phyloP scores from a whole-genome alignment of 2,888 invertebrate genomes.

The Ophion costatus region DNA sequence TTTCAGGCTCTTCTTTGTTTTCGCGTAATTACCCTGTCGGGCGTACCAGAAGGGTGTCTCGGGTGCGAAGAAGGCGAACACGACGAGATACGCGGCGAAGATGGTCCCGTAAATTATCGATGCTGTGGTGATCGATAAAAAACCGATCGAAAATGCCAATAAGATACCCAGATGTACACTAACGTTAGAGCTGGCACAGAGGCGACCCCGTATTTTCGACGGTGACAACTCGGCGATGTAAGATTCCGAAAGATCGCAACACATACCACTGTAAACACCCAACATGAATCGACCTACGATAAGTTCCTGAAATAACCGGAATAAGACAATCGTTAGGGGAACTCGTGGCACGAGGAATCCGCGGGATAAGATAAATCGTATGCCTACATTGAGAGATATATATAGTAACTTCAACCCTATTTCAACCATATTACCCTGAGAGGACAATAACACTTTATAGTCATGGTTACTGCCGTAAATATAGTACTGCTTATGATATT shows the following conservation, averaged over 20 bases:
- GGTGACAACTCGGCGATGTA: constrained; percentile 62
- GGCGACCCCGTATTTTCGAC: constrained; percentile 40
- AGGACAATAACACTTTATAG: too few relatives aligned
- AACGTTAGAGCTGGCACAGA: constrained; percentile 58
- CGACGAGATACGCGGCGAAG: background rate
- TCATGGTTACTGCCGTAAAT: too few relatives aligned
- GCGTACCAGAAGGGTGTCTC: constrained; percentile 65
- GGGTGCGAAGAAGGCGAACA: constrained; percentile 35
- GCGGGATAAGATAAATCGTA: too few relatives aligned
- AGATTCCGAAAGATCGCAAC: constrained; percentile 60
- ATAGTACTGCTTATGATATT: too few relatives aligned
- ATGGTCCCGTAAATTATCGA: constrained; percentile 53
- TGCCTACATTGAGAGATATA: too few relatives aligned
- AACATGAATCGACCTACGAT: constrained; percentile 53
- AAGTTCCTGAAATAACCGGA: constrained; percentile 44
- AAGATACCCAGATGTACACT: constrained; percentile 61
- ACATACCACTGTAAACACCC: constrained; percentile 51
- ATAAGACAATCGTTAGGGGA: background rate
- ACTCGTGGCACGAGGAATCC: too few relatives aligned
- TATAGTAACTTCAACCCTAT: too few relatives aligned
- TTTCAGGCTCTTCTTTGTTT: constrained; percentile 51
- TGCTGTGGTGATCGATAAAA: constrained; percentile 40
- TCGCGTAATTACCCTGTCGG: constrained; percentile 39
- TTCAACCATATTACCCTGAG: too few relatives aligned
- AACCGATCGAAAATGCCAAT: constrained; percentile 52